Conservation (phyloP, 2,888 invertebrate genomes). For the Mantis religiosa region DNA sequence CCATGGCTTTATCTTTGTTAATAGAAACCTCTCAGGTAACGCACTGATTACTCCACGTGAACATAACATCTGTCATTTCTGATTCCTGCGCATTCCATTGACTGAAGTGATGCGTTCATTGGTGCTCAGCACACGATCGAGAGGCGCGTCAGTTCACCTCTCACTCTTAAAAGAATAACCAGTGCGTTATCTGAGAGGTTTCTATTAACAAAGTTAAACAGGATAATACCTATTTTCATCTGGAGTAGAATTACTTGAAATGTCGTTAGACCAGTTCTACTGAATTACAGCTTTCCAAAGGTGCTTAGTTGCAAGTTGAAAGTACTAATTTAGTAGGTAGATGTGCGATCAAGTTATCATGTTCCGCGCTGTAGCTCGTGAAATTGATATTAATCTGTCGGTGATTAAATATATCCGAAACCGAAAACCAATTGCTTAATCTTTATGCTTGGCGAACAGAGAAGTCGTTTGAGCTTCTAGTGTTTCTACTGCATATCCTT, state of each 20-base stretch:
- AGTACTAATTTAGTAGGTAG: not conserved
- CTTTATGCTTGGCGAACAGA: not conserved
- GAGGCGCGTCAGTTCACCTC: too few species aligned
- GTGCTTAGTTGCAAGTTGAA: not conserved
- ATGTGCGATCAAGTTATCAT: not conserved
- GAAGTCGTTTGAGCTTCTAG: not conserved
- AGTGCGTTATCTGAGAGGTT: too few species aligned
- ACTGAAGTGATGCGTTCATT: too few species aligned
- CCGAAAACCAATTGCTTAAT: not conserved
- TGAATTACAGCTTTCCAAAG: not conserved
- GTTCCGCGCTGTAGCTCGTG: not conserved
- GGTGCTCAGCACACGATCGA: too few species aligned
- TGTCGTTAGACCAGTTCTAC: not conserved
- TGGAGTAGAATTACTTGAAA: not conserved
- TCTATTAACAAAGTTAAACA: too few species aligned
- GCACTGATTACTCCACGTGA: too few species aligned
- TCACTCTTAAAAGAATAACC: too few species aligned
- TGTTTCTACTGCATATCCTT: not conserved
- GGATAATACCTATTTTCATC: too few species aligned
- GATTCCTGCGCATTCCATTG: too few species aligned
- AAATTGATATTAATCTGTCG: not conserved
- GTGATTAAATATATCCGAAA: not conserved
- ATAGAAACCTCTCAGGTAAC: too few species aligned
- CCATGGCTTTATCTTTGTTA: too few species aligned
- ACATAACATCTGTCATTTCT: too few species aligned